Evolutionary conservation across 1,140 invertebrate genomes (phyloP).

Genomic region (Trissolcus basalis): DNA sequence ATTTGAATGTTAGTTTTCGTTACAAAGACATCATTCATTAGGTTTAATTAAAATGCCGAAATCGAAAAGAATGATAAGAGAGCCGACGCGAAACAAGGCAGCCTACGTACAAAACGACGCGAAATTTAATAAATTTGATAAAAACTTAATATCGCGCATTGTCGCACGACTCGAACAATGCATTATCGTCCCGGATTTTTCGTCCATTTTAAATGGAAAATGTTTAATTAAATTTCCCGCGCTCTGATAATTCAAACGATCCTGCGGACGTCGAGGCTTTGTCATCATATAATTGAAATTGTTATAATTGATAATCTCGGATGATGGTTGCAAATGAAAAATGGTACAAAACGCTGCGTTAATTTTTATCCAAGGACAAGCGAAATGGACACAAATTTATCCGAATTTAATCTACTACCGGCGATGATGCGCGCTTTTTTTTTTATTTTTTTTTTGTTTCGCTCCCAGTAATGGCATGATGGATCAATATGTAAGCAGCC

Average conservation of each 20-base stretch:
- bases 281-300: constrained; percentile 26
- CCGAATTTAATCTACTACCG: constrained; percentile 40
- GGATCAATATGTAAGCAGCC: constrained; percentile 56
- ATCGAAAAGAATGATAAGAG: too few species aligned
- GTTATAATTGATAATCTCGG: constrained; percentile 1
- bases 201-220: constrained; percentile 5
- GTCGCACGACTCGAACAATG: background rate
- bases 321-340: constrained; percentile 1
- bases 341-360: constrained; percentile 17
- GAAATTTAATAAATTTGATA: constrained; percentile 1
- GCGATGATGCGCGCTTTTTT: constrained; percentile 28
- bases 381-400: constrained; percentile 34
- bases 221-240: constrained; percentile 19
- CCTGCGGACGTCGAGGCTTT: background rate
- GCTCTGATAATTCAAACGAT: constrained; percentile 11
- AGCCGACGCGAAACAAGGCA: background rate
- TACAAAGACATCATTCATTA: too few species aligned
- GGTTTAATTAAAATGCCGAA: too few species aligned
- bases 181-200: constrained; percentile 4
- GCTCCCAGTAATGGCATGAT: constrained; percentile 55
- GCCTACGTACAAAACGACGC: too few species aligned
- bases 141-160: background rate
- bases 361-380: constrained; percentile 9
- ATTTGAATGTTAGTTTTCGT: too few species aligned
- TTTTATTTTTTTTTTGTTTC: constrained; percentile 49